These are phyloP conservation scores for Phytoseiulus persimilis DNA, from an alignment of 2,888 invertebrate genomes.

Conservation along the genomic window DNA sequence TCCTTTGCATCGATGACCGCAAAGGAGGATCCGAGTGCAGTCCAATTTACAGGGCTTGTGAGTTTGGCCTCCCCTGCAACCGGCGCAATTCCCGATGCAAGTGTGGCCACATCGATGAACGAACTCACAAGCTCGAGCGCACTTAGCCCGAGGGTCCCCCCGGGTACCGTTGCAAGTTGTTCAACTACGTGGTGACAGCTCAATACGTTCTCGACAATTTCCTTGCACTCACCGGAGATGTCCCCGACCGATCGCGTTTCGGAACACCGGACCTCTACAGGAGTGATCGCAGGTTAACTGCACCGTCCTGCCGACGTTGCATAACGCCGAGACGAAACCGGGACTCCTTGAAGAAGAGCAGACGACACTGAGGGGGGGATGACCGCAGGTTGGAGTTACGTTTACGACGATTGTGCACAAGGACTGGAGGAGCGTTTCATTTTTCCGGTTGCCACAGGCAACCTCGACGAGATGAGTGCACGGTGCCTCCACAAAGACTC, in stretches of 20 bases:
- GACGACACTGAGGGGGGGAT: background rate
- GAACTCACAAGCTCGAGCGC: background rate
- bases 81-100: conserved; percentile 48
- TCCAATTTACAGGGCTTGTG: conserved; percentile 48
- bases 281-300: background rate
- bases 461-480: background rate
- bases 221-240: background rate
- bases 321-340: background rate
- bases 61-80: conserved; percentile 49
- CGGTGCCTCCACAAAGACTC: background rate
- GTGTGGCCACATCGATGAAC: background rate
- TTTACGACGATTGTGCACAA: background rate
- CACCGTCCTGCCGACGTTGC: background rate
- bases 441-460: background rate
- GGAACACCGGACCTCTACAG: background rate
- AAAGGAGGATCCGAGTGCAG: conserved; percentile 49
- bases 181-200: background rate
- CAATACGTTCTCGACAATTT: background rate
- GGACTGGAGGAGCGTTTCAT: background rate
- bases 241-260: background rate
- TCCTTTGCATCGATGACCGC: conserved; percentile 50
- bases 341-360: background rate
- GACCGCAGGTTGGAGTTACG: background rate
- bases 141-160: background rate
- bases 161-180: background rate